Evolutionary conservation across 2,113 vertebrate genomes (phyloP).

Genomic region (Halichoeres trimaculatus): DNA sequence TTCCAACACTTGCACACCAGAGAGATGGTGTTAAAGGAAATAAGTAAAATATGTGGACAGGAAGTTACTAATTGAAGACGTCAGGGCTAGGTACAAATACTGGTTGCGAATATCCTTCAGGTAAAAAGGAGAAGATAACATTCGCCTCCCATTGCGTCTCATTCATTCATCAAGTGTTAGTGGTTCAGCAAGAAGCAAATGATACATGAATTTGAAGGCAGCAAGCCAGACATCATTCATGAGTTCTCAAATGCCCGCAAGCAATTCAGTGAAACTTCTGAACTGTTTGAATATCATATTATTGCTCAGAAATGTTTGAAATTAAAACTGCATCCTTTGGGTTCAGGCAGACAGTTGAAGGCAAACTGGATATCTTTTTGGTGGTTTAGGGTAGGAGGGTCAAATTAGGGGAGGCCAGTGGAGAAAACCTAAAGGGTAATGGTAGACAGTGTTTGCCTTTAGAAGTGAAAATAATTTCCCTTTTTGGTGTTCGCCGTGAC

Average conservation of each 20-base stretch:
- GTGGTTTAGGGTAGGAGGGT: not conserved
- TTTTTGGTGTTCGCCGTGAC: not conserved
- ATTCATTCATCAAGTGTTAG: conserved; percentile 41
- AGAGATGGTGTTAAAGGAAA: conserved; percentile 62
- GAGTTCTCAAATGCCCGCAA: conserved; percentile 22
- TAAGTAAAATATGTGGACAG: conserved; percentile 61
- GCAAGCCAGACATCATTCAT: conserved; percentile 21
- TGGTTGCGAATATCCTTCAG: conserved; percentile 24
- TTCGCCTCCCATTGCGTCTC: conserved; percentile 32
- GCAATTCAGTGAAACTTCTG: conserved; percentile 20
- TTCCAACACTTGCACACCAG: conserved; percentile 43
- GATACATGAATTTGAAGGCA: conserved; percentile 43
- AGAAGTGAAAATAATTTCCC: too few species aligned
- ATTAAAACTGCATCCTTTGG: not conserved
- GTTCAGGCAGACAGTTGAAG: not conserved
- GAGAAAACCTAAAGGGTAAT: not conserved
- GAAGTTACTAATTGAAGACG: conserved; percentile 65
- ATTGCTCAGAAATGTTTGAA: not conserved
- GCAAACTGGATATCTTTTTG: not conserved
- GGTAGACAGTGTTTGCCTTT: not conserved
- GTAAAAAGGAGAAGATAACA: not conserved
- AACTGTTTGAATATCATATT: conserved; percentile 20
- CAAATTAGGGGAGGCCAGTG: not conserved
- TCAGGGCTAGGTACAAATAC: conserved; percentile 27
- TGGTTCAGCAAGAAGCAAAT: conserved; percentile 28